phyloP scores from a whole-genome alignment of 2,888 invertebrate species.

The Endotricha flammealis region DNA sequence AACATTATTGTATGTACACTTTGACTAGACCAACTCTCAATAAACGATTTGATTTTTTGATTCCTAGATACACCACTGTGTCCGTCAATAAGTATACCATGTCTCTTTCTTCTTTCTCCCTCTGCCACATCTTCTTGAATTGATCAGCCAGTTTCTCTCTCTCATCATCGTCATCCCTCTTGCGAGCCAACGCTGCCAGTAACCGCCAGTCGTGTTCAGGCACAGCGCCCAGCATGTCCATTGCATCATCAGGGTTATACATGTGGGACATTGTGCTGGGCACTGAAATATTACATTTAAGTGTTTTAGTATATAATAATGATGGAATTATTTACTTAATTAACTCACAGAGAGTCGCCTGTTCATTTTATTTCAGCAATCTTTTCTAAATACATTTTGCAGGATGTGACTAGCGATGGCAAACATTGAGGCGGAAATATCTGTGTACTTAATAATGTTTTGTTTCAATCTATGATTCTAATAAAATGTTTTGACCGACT shows the following conservation, averaged over 20 bases:
- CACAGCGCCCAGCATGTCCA: slow-evolving; percentile 42
- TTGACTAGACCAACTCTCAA: too few relatives aligned
- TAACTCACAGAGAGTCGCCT: not conserved
- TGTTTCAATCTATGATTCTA: too few relatives aligned
- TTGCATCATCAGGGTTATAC: slow-evolving; percentile 32
- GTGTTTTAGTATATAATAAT: too few relatives aligned
- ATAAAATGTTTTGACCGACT: too few relatives aligned
- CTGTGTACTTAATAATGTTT: too few relatives aligned
- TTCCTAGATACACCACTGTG: too few relatives aligned
- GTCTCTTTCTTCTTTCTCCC: slow-evolving; percentile 57
- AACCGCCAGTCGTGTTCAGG: slow-evolving; percentile 72
- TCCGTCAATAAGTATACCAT: slow-evolving; percentile 27
- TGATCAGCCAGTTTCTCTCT: slow-evolving; percentile 64
- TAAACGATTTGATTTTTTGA: too few relatives aligned
- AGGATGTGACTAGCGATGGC: too few relatives aligned
- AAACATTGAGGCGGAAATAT: too few relatives aligned
- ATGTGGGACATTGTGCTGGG: slow-evolving; percentile 43
- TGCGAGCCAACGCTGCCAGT: slow-evolving; percentile 64
- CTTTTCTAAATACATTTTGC: not conserved
- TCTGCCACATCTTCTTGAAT: slow-evolving; percentile 69
- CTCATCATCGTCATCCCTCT: slow-evolving; percentile 60
- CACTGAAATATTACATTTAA: slow-evolving; percentile 31
- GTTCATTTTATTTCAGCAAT: not conserved
- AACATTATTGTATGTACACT: too few relatives aligned
- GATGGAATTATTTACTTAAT: not conserved